Evolutionary conservation across 2,113 vertebrate genomes (phyloP).

Genomic region (Halcyon senegalensis): DNA sequence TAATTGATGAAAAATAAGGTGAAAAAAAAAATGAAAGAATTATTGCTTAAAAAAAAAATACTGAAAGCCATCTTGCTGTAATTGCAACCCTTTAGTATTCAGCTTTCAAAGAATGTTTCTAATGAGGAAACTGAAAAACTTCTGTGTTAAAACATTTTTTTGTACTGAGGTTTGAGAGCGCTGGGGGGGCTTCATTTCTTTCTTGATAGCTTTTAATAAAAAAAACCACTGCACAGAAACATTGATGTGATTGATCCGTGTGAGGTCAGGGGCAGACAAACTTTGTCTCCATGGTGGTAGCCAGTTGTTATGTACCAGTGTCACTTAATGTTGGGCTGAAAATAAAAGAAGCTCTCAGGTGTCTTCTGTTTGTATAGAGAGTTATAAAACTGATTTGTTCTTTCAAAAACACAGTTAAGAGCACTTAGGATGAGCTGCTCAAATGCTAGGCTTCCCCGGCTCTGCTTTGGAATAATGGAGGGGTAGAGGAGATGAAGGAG

Average conservation of each 20-base stretch:
- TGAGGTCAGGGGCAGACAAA: neutral
- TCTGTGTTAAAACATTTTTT: neutral
- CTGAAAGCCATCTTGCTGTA: neutral
- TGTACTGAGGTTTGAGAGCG: neutral
- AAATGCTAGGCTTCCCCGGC: neutral
- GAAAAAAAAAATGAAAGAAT: constrained; percentile 9
- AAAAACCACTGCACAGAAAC: neutral
- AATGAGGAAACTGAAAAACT: neutral
- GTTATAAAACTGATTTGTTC: constrained; percentile 61
- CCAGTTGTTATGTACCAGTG: neutral
- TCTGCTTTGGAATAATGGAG: constrained; percentile 19
- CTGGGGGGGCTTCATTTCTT: neutral
- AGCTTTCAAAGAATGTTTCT: constrained; percentile 1
- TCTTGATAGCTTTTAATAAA: neutral
- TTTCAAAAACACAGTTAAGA: constrained; percentile 45
- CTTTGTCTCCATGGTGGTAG: neutral
- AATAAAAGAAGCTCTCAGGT: constrained; percentile 35
- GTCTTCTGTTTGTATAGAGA: constrained; percentile 34
- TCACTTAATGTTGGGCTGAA: constrained; percentile 29
- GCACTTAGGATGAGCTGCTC: constrained; percentile 34
- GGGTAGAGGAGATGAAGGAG: neutral
- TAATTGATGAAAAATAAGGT: constrained; percentile 29
- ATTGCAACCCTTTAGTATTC: constrained; percentile 31
- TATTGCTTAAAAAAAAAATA: neutral
- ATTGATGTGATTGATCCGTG: neutral